A percentile compares a stretch with the other conserved stretches of the same genome.
These are phyloP conservation scores for Regulus satrapa DNA, from an alignment of 2,113 vertebrate genomes.

Conservation along the genomic window DNA sequence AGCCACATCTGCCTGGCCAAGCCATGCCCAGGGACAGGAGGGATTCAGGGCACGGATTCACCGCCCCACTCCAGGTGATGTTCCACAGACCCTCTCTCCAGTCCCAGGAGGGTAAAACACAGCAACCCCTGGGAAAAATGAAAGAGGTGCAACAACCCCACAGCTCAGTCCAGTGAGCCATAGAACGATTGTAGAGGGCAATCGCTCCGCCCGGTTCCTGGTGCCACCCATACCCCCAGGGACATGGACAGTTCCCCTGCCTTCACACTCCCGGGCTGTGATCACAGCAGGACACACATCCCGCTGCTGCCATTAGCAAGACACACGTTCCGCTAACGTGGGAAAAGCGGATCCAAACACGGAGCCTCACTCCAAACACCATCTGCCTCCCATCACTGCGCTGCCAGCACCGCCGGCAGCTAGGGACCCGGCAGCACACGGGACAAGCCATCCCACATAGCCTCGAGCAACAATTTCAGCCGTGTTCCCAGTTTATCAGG, in stretches of 20 bases:
- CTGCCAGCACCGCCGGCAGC: background rate
- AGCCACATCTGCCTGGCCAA: background rate
- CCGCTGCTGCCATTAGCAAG: background rate
- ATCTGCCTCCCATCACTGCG: background rate
- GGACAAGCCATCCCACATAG: background rate
- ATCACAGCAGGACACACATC: background rate
- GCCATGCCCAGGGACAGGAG: background rate
- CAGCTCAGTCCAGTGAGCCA: background rate
- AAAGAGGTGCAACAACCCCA: background rate
- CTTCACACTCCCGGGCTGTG: background rate
- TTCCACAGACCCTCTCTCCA: background rate
- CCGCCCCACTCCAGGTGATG: background rate
- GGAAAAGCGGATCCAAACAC: background rate
- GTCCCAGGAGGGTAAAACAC: background rate
- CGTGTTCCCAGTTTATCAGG: background rate
- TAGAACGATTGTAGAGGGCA: background rate
- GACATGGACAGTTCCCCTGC: accelerated
- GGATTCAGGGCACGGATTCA: background rate
- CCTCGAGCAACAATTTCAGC: background rate
- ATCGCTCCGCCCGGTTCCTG: accelerated
- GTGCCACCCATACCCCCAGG: accelerated
- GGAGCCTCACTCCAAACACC: background rate
- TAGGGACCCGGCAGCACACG: accelerated
- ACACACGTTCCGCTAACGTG: accelerated
- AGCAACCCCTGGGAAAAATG: background rate